Evolutionary conservation across 2,113 vertebrate species (phyloP).

Genomic region (Labeo rohita): DNA sequence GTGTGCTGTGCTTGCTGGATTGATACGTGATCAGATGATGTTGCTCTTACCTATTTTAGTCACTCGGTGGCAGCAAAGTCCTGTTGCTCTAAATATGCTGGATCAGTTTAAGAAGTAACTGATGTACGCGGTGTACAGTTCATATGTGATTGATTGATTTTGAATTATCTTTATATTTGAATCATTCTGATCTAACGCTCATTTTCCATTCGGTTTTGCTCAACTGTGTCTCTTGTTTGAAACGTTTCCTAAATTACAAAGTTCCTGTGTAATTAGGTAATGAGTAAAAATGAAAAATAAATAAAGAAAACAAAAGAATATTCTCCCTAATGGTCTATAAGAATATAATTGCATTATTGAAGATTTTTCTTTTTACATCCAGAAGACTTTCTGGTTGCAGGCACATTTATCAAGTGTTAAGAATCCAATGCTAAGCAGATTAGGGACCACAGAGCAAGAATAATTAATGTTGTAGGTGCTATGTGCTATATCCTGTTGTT

Average conservation of each 20-base stretch:
- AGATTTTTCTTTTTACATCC: conserved; percentile 57
- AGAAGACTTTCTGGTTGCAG: conserved; percentile 25
- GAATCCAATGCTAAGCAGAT: conserved; percentile 65
- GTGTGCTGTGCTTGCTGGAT: neutral
- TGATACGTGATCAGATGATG: neutral
- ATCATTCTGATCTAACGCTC: neutral
- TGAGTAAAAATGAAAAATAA: no score
- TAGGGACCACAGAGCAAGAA: conserved; percentile 48
- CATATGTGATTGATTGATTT: neutral
- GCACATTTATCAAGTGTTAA: conserved; percentile 51
- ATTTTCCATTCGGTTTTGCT: neutral
- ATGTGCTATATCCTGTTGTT: neutral
- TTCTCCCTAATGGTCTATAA: neutral
- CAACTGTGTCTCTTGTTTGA: neutral
- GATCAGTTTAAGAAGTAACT: neutral
- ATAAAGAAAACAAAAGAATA: neutral
- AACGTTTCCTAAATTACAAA: neutral
- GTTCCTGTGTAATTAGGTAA: neutral
- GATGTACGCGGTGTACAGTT: neutral
- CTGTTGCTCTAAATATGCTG: conserved; percentile 16
- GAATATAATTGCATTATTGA: conserved; percentile 53
- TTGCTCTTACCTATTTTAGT: conserved; percentile 36
- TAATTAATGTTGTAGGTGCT: neutral
- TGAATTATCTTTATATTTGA: neutral
- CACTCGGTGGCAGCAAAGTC: conserved; percentile 72